Base-by-base conservation (phyloP, 2,113 vertebrate species). In the Lota lota region DNA sequence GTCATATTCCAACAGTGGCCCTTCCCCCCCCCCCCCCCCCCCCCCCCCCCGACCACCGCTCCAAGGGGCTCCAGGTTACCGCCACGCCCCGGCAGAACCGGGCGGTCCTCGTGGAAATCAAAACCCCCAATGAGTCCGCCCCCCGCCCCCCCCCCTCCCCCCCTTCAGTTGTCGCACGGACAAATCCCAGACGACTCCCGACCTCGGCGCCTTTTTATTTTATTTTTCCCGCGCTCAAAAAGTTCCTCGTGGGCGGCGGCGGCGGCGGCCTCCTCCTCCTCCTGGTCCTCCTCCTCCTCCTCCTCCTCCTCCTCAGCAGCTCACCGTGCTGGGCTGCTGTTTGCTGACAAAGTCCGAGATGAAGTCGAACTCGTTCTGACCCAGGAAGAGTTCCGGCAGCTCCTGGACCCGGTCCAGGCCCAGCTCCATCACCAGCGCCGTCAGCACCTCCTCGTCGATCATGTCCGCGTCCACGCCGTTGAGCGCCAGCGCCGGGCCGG, bases 291-390 rank as follows among this genome's bases (percentile, higher is more conserved):
- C 19, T 33, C 73, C 75, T 77, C 80, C 66, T 24, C 28, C 73
- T 61, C 68, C 66, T 69, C 22, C 58, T 56, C 69, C 63, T 63
- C 74, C 74, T 98, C 93, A 98, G 83, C 97, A 99, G 72, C 96
- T 98, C 67, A 99, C 95, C 0, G 97, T 95, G 82, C 96, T 97
- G 20, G 95, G 93, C 68, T 97, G 95, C 81, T 97, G 96, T 91
- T 96, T 97, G 86, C 90, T 94, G 71, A 98, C 97, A 89, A 98
- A 97, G 94, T 99, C 97, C 58, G 95, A 94, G 83, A 98, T 93
- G 83, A 98, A 99, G 89, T 99, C 97, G 72, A 99, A 97, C 91
- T 99, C 97, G 57, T 99, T 99, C 89, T 99, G 97, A 86, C 96
- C 96, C 85, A 99, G 87, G 85, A 95, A 98, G 64, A 99, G 95